Base-by-base conservation (phyloP, 1,140 invertebrate species). In the Ips nitidus region DNA sequence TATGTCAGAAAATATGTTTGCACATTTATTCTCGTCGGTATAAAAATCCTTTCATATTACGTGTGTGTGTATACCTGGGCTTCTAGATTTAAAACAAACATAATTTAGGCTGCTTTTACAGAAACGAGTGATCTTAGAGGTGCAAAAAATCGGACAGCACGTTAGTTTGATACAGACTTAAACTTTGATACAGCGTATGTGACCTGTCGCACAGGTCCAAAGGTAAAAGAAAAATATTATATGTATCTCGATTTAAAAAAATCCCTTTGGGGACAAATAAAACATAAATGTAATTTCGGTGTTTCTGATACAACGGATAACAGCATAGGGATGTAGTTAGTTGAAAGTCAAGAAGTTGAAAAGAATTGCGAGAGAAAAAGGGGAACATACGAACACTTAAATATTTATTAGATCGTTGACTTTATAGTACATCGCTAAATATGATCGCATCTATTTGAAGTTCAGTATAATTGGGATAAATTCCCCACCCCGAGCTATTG, bases 61-160 rank as follows among this genome's bases (percentile, higher is more conserved):
- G 64, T 65, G 74, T 69, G 74, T 69, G 75, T 73, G 70, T 71
- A 71, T 72, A 77, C 71, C 73, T 69, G 59, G 72, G 67, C 76
- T 77, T 76, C 66, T 71, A 73, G 75, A 75, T 78, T 77, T 78
- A 61, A 47, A 66, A 72, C 76, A 76, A 77, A 74, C 75, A 76
- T 78, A 78, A 78, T 76, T 74, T 72, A 78, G 73, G 75, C 71
- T 22, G 22, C 68, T 62, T 71, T 73, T 70, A 70, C 73, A 74
- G 74, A 75, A 72, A 76, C 66, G 74, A 74, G 68, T 75, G 75
- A 36, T 38, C 52, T 38, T 55, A 1, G 5, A 37, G 37, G 37
- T 36, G 37, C 52, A 36, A 55, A 55, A 55, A 55, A 55, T 5
- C 37, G 2, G 52, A 55, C 52, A 55, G 37, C n/a, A 22, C 37